Evolutionary conservation across 2,113 vertebrate genomes (phyloP), one percentile per base, ranked within the genome.

Genomic region (Paramisgurnus dabryanus): DNA sequence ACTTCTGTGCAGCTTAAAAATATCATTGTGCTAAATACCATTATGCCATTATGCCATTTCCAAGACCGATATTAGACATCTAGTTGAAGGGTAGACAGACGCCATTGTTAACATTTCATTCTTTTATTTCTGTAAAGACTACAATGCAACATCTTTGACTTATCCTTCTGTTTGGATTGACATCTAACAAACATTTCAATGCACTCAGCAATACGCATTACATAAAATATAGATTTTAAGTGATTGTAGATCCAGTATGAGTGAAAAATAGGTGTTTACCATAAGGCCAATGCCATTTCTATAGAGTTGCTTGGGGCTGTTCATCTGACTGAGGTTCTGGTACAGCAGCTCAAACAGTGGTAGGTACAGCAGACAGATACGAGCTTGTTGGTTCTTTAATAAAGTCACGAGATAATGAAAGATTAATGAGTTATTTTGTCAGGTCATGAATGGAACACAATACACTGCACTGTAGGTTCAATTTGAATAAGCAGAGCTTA

Each of bases 291-390:
- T 87, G 10, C 87, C 85, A 0, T 89, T 82, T 77, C 85, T 89
- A 58, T 83, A 83, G 55, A 70, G 83, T 83, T 84, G 61, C 0
- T 85, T 88, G 22, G 81, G 89, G 53, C 86, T 85, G 3, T 93
- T 94, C 78, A 99, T 87, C 7, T 95, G 92, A 85, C 95, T 95
- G 78, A 96, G 84, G 85, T 97, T 98, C 88, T 97, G 96, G 90
- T 97, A 94, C 40, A 99, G 93, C 83, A 98, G 88, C 86, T 95
- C 95, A 0, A 95, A 89, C 9, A 99, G 91, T 0, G 97, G 97
- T 78, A 99, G 92, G 90, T 98, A 99, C 22, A 99, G 91, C 73
- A 96, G 89, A 79, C 95, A 96, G 72, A 99, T 96, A 86, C 97
- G 94, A 57, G 95, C 95, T 89, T 99, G 98, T 47, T 97, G 96